phyloP scores from a whole-genome alignment of 2,888 invertebrate species.

The Stenoptilia bipunctidactyla region DNA sequence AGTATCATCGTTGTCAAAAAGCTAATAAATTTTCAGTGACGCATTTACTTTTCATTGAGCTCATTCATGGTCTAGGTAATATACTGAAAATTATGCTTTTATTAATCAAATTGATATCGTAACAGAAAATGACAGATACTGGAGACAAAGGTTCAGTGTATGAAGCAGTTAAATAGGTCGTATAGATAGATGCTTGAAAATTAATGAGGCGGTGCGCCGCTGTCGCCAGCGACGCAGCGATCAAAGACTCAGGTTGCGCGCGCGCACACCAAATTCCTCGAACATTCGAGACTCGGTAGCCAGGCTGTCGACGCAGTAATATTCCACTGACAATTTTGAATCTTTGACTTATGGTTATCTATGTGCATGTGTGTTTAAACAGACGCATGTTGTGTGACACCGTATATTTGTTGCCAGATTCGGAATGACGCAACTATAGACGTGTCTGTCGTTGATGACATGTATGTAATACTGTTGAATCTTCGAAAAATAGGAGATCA shows the following conservation, averaged over 20 bases:
- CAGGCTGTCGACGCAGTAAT: conserved; percentile 29
- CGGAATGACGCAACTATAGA: conserved; percentile 19
- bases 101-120: too few species aligned
- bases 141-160: too few species aligned
- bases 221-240: neutral
- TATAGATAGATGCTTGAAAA: too few species aligned
- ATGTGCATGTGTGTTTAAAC: conserved; percentile 17
- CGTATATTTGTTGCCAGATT: conserved; percentile 1
- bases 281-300: conserved; percentile 40
- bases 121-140: too few species aligned
- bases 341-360: conserved; percentile 26
- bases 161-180: too few species aligned
- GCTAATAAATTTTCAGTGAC: too few species aligned
- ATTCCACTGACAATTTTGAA: conserved; percentile 51
- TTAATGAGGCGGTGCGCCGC: too few species aligned
- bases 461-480: too few species aligned
- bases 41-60: too few species aligned
- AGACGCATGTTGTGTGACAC: conserved; percentile 20
- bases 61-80: too few species aligned
- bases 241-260: neutral
- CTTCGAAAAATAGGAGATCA: too few species aligned
- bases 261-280: conserved; percentile 14
- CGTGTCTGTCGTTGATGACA: conserved; percentile 20
- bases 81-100: too few species aligned
- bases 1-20: conserved; percentile 18